Evolutionary conservation across 2,113 vertebrate genomes (phyloP).

Genomic region (Carollia perspicillata): DNA sequence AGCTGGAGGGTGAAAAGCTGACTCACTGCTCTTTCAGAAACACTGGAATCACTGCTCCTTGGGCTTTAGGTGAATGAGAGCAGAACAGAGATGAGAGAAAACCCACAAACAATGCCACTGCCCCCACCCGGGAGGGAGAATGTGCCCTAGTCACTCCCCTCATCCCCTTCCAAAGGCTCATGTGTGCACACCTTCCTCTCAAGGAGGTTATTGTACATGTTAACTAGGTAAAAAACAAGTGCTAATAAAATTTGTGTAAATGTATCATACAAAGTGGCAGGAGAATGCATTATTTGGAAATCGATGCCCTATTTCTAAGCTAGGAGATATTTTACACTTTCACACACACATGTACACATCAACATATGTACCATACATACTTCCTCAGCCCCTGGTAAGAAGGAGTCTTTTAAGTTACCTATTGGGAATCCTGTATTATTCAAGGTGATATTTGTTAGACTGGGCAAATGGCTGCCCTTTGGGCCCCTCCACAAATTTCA

Average conservation of each 20-base stretch:
- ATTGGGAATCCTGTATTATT: background rate
- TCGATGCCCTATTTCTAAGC: background rate
- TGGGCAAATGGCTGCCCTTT: background rate
- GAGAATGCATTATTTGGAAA: background rate
- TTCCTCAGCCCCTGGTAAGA: background rate
- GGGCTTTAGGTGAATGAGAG: background rate
- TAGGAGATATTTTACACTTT: background rate
- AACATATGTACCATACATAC: background rate
- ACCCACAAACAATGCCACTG: background rate
- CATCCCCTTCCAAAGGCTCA: background rate
- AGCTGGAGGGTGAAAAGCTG: background rate
- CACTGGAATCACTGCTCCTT: background rate
- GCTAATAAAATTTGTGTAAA: background rate
- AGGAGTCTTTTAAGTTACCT: background rate
- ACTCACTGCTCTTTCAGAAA: background rate
- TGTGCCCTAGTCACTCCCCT: rapidly evolving
- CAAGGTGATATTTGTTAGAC: background rate
- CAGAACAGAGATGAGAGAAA: background rate
- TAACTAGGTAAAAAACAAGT: background rate
- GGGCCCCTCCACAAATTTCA: background rate
- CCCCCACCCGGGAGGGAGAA: background rate
- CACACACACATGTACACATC: background rate
- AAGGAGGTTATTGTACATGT: background rate
- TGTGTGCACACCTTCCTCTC: background rate
- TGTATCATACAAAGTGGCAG: background rate